Conservation (phyloP, 2,888 invertebrate species). For the Brassicogethes aeneus region DNA sequence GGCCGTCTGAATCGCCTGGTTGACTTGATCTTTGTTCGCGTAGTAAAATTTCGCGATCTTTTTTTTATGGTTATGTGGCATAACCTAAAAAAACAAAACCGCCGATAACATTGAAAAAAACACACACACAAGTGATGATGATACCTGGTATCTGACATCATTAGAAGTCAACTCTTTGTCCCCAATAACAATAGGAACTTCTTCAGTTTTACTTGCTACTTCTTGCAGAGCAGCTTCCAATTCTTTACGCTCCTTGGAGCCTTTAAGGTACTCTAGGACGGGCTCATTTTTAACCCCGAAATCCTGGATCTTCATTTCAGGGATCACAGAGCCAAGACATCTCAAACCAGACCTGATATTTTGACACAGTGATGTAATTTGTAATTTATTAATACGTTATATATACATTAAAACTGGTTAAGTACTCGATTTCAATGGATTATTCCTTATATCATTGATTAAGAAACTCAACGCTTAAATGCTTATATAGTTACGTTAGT, state of each 20-base stretch:
- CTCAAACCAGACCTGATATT: constrained; percentile 41
- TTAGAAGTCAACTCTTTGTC: constrained; percentile 73
- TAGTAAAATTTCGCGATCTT: constrained; percentile 89
- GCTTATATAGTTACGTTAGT: too few species aligned
- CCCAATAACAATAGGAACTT: constrained; percentile 96
- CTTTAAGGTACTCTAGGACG: constrained; percentile 68
- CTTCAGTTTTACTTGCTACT: constrained; percentile 58
- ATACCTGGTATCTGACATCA: constrained; percentile 68
- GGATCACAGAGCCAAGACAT: constrained; percentile 55
- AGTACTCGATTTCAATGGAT: not conserved
- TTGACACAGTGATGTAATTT: too few species aligned
- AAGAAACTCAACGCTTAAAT: too few species aligned
- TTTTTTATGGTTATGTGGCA: constrained; percentile 85
- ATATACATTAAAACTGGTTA: not conserved
- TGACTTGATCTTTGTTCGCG: constrained; percentile 74
- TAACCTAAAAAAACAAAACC: constrained; percentile 36
- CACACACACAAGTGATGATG: too few species aligned
- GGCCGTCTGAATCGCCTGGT: constrained; percentile 76
- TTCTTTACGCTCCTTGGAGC: constrained; percentile 69
- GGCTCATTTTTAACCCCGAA: constrained; percentile 72
- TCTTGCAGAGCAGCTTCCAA: constrained; percentile 61
- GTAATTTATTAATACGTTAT: constrained; percentile 2
- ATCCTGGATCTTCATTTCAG: constrained; percentile 55
- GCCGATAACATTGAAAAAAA: too few species aligned
- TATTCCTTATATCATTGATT: too few species aligned